These are phyloP conservation scores for Sinocyclocheilus anshuiensis DNA, from an alignment of 2,113 vertebrate species.

Conservation along the genomic window DNA sequence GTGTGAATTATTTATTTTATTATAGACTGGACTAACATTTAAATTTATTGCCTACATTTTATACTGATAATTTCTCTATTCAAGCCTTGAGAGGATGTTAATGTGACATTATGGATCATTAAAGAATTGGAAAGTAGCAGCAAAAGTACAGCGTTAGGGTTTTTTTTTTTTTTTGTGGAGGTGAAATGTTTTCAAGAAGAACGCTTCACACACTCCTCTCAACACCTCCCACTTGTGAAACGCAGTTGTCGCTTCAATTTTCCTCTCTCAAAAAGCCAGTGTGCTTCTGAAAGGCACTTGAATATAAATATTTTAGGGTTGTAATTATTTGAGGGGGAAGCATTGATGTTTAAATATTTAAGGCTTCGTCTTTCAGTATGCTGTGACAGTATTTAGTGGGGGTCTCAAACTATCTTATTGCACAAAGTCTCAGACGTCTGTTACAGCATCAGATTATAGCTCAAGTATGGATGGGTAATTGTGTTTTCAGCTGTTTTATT, in stretches of 20 bases:
- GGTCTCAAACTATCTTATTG: slow-evolving; percentile 22
- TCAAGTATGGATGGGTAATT: slow-evolving; percentile 11
- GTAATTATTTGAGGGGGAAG: slow-evolving; percentile 64
- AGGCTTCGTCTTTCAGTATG: slow-evolving; percentile 58
- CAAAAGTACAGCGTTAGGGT: slow-evolving; percentile 5
- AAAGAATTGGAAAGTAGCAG: neutral
- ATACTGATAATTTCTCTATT: neutral
- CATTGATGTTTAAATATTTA: slow-evolving; percentile 68
- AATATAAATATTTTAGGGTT: slow-evolving; percentile 68
- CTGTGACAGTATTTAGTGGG: slow-evolving; percentile 51
- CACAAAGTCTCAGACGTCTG: neutral
- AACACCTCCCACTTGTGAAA: slow-evolving; percentile 34
- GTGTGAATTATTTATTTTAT: neutral
- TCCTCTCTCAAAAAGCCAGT: slow-evolving; percentile 30
- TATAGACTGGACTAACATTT: neutral
- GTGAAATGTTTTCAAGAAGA: slow-evolving; percentile 36
- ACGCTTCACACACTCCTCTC: slow-evolving; percentile 33
- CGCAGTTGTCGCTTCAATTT: slow-evolving; percentile 40
- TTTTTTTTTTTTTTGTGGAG: slow-evolving; percentile 11
- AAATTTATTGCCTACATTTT: neutral
- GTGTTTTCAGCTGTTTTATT: slow-evolving; percentile 11
- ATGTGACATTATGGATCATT: slow-evolving; percentile 25
- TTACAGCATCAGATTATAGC: slow-evolving; percentile 27
- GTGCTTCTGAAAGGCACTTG: slow-evolving; percentile 55
- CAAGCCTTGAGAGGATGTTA: slow-evolving; percentile 10